phyloP scores from a whole-genome alignment of 2,113 vertebrate genomes.

The Rutilus rutilus region DNA sequence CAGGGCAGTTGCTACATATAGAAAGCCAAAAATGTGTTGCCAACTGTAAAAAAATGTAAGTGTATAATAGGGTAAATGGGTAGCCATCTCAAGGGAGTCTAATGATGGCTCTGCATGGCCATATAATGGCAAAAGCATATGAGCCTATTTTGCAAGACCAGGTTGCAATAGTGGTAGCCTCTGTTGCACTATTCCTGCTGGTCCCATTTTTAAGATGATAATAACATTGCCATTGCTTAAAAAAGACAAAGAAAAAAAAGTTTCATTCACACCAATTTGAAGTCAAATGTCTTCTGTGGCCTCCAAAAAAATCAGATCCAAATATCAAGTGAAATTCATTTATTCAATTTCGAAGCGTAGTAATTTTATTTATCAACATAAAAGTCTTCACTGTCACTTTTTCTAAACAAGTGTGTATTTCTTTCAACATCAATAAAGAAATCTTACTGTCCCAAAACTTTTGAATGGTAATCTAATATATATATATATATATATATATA shows the following conservation, averaged over 20 bases:
- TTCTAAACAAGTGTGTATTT: too few relatives aligned
- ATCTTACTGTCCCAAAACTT: too few relatives aligned
- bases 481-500: too few relatives aligned
- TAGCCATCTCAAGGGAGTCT: neutral
- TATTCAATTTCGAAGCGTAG: neutral
- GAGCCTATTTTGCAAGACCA: neutral
- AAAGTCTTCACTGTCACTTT: neutral
- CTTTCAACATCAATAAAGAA: too few relatives aligned
- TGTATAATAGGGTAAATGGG: neutral
- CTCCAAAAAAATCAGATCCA: neutral
- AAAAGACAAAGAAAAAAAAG: neutral
- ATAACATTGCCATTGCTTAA: neutral
- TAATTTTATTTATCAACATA: neutral
- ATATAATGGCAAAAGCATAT: neutral
- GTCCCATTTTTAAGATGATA: neutral
- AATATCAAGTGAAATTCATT: neutral
- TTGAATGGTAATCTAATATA: neutral
- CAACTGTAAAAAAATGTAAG: neutral
- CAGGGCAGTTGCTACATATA: neutral
- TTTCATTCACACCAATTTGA: neutral
- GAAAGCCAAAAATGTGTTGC: neutral
- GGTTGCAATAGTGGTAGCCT: neutral
- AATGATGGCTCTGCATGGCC: constrained; percentile 1
- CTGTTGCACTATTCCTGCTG: neutral
- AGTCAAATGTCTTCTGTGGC: neutral